Percentiles rank a stretch among this genome's conserved stretches.
These are phyloP conservation scores for Porites lutea DNA, from an alignment of 64 coral and sea anemone genomes.

Conservation along the genomic window DNA sequence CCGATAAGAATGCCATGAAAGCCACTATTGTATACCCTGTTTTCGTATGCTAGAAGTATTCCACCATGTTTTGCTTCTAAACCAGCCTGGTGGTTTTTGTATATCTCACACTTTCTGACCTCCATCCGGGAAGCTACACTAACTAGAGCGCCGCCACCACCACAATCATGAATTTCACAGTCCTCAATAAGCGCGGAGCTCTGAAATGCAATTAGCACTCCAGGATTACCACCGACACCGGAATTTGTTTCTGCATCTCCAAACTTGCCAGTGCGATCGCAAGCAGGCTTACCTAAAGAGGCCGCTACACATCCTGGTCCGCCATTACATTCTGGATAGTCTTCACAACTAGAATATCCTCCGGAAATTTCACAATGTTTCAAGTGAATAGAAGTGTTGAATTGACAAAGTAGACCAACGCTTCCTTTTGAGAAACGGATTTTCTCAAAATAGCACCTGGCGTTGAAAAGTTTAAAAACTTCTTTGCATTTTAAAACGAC, in stretches of 20 bases:
- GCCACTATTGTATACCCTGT: conserved; percentile 44
- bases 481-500: background rate
- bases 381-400: conserved; percentile 4
- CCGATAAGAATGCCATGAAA: conserved; percentile 71
- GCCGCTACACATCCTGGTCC: conserved; percentile 68
- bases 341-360: conserved; percentile 61
- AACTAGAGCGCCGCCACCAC: conserved; percentile 68
- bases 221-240: conserved; percentile 50
- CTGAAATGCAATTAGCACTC: conserved; percentile 19
- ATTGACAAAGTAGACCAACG: background rate
- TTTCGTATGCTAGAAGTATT: conserved; percentile 7
- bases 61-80: conserved; percentile 59
- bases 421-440: conserved; percentile 47
- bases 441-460: conserved; percentile 40
- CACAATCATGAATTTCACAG: conserved; percentile 71
- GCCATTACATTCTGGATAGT: conserved; percentile 88
- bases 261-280: conserved; percentile 71
- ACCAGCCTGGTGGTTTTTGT: conserved; percentile 52
- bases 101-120: conserved; percentile 45
- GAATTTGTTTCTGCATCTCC: background rate
- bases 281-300: conserved; percentile 9
- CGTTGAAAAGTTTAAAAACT: background rate
- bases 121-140: conserved; percentile 31
- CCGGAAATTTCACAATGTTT: conserved; percentile 68
- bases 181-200: conserved; percentile 59